Evolutionary conservation across 2,888 invertebrate species (phyloP), one percentile per base, ranked within the genome.

Genomic region (Himalopsyche anomala): DNA sequence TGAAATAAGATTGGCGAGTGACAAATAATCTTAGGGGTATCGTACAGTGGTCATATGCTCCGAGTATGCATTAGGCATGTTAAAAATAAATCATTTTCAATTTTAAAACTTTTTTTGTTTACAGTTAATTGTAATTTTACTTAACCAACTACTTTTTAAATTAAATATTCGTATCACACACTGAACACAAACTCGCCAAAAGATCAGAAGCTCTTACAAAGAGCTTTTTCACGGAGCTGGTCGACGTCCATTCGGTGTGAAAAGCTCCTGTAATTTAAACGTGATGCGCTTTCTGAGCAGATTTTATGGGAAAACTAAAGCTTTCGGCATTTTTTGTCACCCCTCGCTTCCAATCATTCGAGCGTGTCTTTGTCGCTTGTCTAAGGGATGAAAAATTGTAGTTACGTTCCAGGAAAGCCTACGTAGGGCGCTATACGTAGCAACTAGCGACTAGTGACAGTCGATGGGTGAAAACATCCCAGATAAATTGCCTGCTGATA

Each of bases 341-440:
- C 62, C 62, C 28, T 11, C 62, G 11, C 19, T 62, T 62, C 62
- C 62, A 62, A 62, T 62, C 62, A 62, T 11, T 19, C 62, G 19
- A 62, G 62, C 62, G 62, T 62, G 62, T 19, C 62, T 62, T 3
- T 62, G 62, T 62, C 19, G 62, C 62, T 62, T 62, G 62, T 62
- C 62, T 62, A 62, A 62, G 19, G 62, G 19, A 62, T 19, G 62
- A 62, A 62, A 62, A 62, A 62, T 62, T 62, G 28, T 62, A 62
- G 62, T 62, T 19, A 19, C 19, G 62, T 28, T 56, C 56, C 17
- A 56, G 5, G 4, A 62, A 4, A 19, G 62, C 19, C 62, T 62
- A 62, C 19, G 9, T 62, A 9, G 28, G 8, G 28, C 62, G 28
- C 51, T 62, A 62, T 62, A 19, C 19, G 15, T 62, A 19, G 19